Conservation (phyloP, 2,888 invertebrate species). For the Drosophila neonasuta region DNA sequence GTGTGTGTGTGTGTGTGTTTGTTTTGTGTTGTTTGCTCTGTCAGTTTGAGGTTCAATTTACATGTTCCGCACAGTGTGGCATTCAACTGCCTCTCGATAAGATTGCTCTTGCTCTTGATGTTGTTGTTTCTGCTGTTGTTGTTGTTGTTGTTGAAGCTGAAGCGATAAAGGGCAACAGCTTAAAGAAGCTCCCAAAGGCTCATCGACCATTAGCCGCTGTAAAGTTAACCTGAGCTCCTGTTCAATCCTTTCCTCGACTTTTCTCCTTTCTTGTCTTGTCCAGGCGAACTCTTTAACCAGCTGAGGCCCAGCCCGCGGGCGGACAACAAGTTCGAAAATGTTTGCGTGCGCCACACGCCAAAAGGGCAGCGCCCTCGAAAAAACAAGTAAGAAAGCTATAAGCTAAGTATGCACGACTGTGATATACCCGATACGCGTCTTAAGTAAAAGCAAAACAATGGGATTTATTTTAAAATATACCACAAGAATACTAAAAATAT, state of each 20-base stretch:
- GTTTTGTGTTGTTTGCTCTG: slow-evolving; percentile 22
- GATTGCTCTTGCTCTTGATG: slow-evolving; percentile 9
- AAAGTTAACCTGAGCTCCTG: slow-evolving; percentile 49
- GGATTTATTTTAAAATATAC: no score
- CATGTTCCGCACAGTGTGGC: slow-evolving; percentile 41
- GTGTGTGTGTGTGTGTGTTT: slow-evolving; percentile 4
- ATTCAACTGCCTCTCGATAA: slow-evolving; percentile 26
- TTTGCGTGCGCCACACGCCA: slow-evolving; percentile 11
- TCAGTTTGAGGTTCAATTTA: slow-evolving; percentile 50
- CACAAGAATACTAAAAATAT: no score
- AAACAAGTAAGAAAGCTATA: not conserved
- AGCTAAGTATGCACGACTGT: no score
- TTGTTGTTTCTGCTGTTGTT: no score
- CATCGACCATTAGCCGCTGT: slow-evolving; percentile 59
- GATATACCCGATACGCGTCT: no score
- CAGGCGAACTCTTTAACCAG: slow-evolving; percentile 14
- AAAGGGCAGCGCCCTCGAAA: slow-evolving; percentile 41
- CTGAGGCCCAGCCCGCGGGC: slow-evolving; percentile 16
- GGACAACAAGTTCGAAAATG: slow-evolving; percentile 4
- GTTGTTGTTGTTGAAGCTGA: slow-evolving; percentile 10
- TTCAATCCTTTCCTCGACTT: not conserved
- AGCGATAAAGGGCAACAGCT: slow-evolving; percentile 45
- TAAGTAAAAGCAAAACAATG: no score
- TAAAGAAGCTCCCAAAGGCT: slow-evolving; percentile 50
- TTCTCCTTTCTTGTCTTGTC: not conserved